A percentile compares a stretch with the other conserved stretches of the same genome.
Evolutionary conservation across 2,888 invertebrate genomes (phyloP).

Genomic region (Fissipunctia ypsillon): DNA sequence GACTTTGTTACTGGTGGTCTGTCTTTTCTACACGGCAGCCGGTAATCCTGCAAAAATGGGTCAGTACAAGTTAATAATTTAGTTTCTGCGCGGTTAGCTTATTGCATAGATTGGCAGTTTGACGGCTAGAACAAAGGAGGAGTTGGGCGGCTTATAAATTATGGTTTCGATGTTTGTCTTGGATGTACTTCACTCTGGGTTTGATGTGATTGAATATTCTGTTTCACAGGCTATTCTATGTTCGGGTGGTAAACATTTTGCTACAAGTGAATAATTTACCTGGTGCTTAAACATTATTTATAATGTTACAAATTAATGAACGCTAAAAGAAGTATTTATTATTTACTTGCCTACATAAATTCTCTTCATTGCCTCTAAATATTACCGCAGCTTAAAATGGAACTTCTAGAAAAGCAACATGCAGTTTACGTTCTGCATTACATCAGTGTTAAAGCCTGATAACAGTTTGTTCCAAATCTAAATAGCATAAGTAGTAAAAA

Average conservation of each 20-base stretch:
- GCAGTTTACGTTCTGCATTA: not conserved
- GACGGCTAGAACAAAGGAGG: conserved; percentile 79
- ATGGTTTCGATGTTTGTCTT: conserved; percentile 63
- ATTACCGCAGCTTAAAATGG: not conserved
- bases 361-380: not conserved
- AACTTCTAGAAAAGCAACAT: fast-evolving
- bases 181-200: conserved; percentile 57
- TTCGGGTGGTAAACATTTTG: conserved; percentile 2
- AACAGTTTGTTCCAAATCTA: not conserved
- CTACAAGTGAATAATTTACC: conserved; percentile 8
- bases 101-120: conserved; percentile 79
- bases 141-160: conserved; percentile 62
- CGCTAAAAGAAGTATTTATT: not conserved
- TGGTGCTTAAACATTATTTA: not conserved
- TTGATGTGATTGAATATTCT: conserved; percentile 52
- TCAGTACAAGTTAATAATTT: conserved; percentile 84
- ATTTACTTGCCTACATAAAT: not conserved
- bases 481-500: not conserved
- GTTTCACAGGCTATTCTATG: conserved; percentile 18
- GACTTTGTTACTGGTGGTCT: conserved; percentile 74
- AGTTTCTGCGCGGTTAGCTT: conserved; percentile 76
- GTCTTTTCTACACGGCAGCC: conserved; percentile 73
- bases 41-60: conserved; percentile 89
- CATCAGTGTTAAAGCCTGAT: not conserved
- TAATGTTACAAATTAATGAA: not conserved